These are phyloP conservation scores for Salvelinus namaycush DNA, from an alignment of 2,113 vertebrate species.

Conservation along the genomic window DNA sequence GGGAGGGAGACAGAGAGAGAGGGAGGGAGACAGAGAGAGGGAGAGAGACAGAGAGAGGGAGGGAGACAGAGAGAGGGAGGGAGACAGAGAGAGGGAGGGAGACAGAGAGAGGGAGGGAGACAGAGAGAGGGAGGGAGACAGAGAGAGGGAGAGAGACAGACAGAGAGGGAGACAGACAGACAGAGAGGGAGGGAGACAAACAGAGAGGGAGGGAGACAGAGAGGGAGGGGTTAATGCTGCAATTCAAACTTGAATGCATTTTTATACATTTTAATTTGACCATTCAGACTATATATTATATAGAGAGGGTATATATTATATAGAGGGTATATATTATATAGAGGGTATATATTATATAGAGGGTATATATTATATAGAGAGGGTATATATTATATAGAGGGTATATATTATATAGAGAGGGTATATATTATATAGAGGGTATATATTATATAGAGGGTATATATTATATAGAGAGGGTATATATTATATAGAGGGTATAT, in stretches of 20 bases:
- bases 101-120: constrained; percentile 5
- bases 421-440: too few relatives aligned
- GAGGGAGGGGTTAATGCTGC: background rate
- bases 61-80: background rate
- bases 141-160: too few relatives aligned
- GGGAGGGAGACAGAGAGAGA: background rate
- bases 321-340: too few relatives aligned
- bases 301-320: too few relatives aligned
- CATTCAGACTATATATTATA: too few relatives aligned
- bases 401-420: too few relatives aligned
- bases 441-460: background rate
- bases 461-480: too few relatives aligned
- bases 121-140: too few relatives aligned
- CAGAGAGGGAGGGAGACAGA: background rate
- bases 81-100: background rate
- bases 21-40: constrained; percentile 8
- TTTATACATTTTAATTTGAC: background rate
- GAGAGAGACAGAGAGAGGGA: too few relatives aligned
- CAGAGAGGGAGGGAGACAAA: background rate
- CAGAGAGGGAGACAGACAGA: background rate
- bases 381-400: background rate
- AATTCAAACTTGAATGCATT: background rate
- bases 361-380: too few relatives aligned
- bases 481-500: too few relatives aligned
- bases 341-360: background rate